phyloP scores from a whole-genome alignment of 1,140 invertebrate genomes.

The Globodera ellingtonae region DNA sequence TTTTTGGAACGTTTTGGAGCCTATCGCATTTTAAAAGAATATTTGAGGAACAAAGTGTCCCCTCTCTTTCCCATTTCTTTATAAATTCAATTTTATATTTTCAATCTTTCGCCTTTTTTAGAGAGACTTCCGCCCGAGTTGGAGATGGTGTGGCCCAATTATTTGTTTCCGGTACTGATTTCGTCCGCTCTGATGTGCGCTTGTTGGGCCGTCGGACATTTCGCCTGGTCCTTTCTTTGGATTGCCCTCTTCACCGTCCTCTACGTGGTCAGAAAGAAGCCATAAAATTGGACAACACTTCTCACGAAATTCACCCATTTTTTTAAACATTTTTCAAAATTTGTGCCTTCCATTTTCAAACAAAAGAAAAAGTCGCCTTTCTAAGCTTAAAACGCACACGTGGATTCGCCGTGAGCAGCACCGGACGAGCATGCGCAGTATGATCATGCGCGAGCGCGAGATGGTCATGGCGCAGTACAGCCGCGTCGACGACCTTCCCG shows the following conservation, averaged over 20 bases:
- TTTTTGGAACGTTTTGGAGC: no score
- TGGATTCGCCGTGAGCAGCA: constrained; percentile 54
- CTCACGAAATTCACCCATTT: no score
- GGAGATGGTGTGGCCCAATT: constrained; percentile 19
- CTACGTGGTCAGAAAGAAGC: constrained; percentile 43
- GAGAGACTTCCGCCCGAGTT: constrained; percentile 2
- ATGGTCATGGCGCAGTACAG: constrained; percentile 59
- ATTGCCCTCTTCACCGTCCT: constrained; percentile 48
- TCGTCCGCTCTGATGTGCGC: constrained; percentile 42
- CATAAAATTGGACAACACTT: constrained; percentile 35
- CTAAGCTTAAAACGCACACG: constrained; percentile 40
- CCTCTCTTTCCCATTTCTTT: no score
- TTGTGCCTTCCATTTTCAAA: no score
- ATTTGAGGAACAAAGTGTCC: no score
- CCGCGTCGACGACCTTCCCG: constrained; percentile 53
- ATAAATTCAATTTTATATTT: no score
- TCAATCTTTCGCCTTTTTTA: background rate
- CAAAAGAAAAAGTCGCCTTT: no score
- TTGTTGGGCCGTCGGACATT: constrained; percentile 53
- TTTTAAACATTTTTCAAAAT: no score
- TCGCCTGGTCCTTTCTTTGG: constrained; percentile 55
- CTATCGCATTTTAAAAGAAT: no score
- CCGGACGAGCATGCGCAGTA: constrained; percentile 31
- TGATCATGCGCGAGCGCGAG: constrained; percentile 36
- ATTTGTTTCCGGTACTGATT: constrained; percentile 36